These are phyloP conservation scores for Agrotis exclamationis DNA, from an alignment of 2,888 invertebrate species.

Conservation along the genomic window DNA sequence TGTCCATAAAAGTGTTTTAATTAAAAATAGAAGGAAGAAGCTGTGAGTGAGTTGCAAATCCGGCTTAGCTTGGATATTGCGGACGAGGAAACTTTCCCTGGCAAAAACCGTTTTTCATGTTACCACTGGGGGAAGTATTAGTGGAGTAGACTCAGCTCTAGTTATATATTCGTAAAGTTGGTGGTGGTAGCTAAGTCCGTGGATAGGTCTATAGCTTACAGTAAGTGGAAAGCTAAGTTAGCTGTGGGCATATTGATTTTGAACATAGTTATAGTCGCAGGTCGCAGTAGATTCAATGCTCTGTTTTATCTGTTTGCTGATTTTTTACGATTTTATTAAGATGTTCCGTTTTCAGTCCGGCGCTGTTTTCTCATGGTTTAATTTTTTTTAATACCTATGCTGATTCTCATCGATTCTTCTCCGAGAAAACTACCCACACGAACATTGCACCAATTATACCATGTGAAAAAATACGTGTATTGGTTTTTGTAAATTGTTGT, in stretches of 20 bases:
- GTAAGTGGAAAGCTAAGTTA: conserved; percentile 1
- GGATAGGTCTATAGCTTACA: conserved; percentile 15
- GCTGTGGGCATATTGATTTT: conserved; percentile 10
- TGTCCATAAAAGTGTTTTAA: conserved; percentile 85
- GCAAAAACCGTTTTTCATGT: conserved; percentile 82
- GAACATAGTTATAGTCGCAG: background rate
- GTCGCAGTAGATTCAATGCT: background rate
- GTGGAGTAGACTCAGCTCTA: conserved; percentile 44
- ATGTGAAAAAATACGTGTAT: too few species aligned
- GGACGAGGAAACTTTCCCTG: conserved; percentile 80
- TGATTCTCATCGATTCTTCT: too few species aligned
- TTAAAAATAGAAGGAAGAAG: conserved; percentile 84
- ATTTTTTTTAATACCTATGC: too few species aligned
- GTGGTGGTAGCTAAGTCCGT: conserved; percentile 9
- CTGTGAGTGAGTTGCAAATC: conserved; percentile 86
- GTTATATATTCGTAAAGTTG: conserved; percentile 40
- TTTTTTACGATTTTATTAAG: too few species aligned
- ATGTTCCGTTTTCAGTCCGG: too few species aligned
- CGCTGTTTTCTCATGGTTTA: too few species aligned
- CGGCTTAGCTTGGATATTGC: conserved; percentile 84
- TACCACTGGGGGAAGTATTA: conserved; percentile 66
- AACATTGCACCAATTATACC: too few species aligned
- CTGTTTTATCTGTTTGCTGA: too few species aligned
- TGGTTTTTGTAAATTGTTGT: too few species aligned
- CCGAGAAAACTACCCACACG: too few species aligned